Evolutionary conservation across 2,113 vertebrate genomes (phyloP).

Genomic region (Guaruba guarouba): DNA sequence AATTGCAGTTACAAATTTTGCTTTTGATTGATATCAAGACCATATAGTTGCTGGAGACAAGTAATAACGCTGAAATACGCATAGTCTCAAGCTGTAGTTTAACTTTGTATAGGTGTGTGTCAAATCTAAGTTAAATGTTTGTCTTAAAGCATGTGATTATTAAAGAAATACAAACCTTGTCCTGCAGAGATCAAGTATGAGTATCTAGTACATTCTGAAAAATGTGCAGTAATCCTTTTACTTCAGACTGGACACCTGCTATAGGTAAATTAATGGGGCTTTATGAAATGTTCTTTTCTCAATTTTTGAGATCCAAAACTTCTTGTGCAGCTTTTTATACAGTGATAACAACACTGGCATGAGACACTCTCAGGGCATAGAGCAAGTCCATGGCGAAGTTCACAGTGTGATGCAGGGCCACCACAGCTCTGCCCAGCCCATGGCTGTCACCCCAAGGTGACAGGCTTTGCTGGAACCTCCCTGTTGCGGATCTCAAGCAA

Average conservation of each 20-base stretch:
- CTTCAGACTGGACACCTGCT: background rate
- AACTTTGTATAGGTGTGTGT: background rate
- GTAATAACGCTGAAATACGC: background rate
- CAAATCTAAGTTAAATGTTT: background rate
- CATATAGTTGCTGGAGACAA: background rate
- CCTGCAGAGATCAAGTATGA: background rate
- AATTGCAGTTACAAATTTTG: constrained; percentile 11
- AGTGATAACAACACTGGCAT: accelerated
- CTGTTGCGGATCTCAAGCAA: background rate
- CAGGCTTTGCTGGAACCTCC: background rate
- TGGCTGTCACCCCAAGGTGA: background rate
- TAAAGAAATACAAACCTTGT: background rate
- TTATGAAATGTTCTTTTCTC: background rate
- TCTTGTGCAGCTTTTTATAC: background rate
- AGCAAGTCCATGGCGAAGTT: background rate
- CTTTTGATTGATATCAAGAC: constrained; percentile 26
- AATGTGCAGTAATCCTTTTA: background rate
- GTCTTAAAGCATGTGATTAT: background rate
- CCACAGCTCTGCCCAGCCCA: background rate
- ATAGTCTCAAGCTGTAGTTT: background rate
- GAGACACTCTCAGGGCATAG: background rate
- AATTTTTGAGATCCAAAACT: background rate
- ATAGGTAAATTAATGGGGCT: background rate
- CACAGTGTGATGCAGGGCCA: background rate
- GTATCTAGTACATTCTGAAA: background rate